Conservation (phyloP, 2,888 invertebrate genomes). For the Phengaris alcon region DNA sequence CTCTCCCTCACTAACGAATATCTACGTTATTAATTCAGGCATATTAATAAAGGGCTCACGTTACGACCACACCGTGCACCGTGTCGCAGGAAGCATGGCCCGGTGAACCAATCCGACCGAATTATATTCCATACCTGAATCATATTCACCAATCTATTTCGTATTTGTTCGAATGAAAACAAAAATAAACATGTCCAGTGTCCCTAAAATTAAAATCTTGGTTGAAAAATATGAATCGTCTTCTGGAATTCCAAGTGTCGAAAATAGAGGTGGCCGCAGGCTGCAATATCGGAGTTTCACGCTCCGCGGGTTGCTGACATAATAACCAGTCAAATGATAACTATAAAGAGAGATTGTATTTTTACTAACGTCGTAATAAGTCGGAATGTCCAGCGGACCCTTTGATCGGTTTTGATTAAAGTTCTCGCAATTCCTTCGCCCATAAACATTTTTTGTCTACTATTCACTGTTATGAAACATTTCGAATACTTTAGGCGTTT, state of each 20-base stretch:
- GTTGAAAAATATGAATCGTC: conserved; percentile 36
- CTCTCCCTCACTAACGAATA: conserved; percentile 64
- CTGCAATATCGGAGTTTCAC: conserved; percentile 72
- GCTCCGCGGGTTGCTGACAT: conserved; percentile 75
- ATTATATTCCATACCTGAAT: conserved; percentile 61
- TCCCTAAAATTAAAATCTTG: conserved; percentile 34
- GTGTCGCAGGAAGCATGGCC: conserved; percentile 75
- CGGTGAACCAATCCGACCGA: conserved; percentile 69
- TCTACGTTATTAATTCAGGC: conserved; percentile 77
- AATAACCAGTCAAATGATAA: conserved; percentile 79
- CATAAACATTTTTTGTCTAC: conserved; percentile 53
- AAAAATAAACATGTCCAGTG: conserved; percentile 38
- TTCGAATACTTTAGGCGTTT: not conserved
- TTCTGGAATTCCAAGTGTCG: conserved; percentile 48
- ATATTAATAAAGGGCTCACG: conserved; percentile 72
- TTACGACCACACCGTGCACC: conserved; percentile 77
- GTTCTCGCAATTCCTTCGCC: conserved; percentile 67
- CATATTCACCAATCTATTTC: conserved; percentile 52
- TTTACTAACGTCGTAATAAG: conserved; percentile 79
- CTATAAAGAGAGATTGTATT: conserved; percentile 79
- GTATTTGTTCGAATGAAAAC: conserved; percentile 33
- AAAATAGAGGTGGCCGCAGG: conserved; percentile 58
- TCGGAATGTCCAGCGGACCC: conserved; percentile 76
- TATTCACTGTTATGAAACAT: not conserved
- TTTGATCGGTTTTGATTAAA: conserved; percentile 77